Conservation (phyloP, 2,797 vertebrate species). For the Remorina albescens region DNA sequence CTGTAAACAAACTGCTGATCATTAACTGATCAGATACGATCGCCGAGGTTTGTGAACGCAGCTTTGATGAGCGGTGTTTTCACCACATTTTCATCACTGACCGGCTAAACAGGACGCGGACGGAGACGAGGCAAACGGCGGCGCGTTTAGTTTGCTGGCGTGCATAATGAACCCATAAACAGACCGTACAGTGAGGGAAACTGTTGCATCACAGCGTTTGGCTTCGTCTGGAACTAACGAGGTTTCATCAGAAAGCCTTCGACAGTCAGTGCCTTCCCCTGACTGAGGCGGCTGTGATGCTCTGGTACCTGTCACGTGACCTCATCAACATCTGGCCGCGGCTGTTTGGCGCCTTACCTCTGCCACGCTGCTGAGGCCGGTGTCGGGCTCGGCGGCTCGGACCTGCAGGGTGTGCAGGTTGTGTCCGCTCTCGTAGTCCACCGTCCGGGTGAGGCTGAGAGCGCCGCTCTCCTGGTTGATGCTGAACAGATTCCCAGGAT, state of each 20-base stretch:
- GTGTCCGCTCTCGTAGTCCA: constrained; percentile 90
- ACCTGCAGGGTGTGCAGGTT: constrained; percentile 88
- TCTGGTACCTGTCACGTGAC: too few species aligned
- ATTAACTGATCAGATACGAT: constrained; percentile 11
- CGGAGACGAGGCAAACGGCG: constrained; percentile 2
- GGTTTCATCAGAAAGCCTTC: constrained; percentile 14
- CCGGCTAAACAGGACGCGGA: constrained; percentile 22
- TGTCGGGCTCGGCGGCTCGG: constrained; percentile 86
- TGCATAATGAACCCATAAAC: constrained; percentile 32
- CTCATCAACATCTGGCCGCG: too few species aligned
- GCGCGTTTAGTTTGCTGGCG: not conserved
- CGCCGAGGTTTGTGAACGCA: constrained; percentile 2
- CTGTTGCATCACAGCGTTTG: constrained; percentile 56
- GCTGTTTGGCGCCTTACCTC: constrained; percentile 80
- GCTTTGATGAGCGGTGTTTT: constrained; percentile 43
- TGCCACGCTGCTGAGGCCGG: constrained; percentile 85
- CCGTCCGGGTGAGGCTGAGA: constrained; percentile 84
- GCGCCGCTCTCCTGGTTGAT: constrained; percentile 88
- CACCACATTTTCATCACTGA: constrained; percentile 36
- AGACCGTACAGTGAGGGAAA: constrained; percentile 45
- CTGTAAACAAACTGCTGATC: constrained; percentile 35
- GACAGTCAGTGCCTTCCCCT: too few species aligned
- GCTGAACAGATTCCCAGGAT: constrained; percentile 89
- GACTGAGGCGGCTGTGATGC: too few species aligned
- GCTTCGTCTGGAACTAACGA: constrained; percentile 37